Conservation (phyloP, 2,113 vertebrate species). For the Sula dactylatra region DNA sequence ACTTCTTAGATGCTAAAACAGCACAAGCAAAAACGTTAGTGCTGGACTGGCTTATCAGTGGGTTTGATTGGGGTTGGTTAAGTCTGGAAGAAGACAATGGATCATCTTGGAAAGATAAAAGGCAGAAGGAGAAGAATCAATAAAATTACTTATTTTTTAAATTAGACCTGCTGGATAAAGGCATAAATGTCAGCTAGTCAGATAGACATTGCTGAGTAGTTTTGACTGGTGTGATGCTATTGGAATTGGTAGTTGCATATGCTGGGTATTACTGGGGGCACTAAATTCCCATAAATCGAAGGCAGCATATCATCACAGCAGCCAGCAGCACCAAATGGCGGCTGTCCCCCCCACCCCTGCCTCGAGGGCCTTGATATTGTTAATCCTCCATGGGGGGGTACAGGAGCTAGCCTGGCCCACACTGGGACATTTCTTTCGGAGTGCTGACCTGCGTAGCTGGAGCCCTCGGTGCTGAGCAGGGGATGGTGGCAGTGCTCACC, state of each 20-base stretch:
- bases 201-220: background rate
- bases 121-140: background rate
- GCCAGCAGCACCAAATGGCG: background rate
- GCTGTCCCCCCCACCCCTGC: background rate
- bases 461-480: rapidly evolving
- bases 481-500: background rate
- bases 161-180: background rate
- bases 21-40: background rate
- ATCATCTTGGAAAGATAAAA: background rate
- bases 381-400: background rate
- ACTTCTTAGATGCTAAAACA: background rate
- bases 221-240: background rate
- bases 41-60: background rate
- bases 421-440: background rate
- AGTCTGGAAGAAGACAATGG: background rate
- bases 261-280: no score
- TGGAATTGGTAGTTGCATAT: background rate
- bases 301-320: background rate
- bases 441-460: background rate
- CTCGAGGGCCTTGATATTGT: background rate
- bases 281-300: rapidly evolving
- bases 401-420: rapidly evolving
- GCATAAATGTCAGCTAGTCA: no score
- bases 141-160: background rate
- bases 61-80: background rate